These are phyloP conservation scores for Pseudocheirus occidentalis DNA, from an alignment of 2,797 vertebrate genomes.

Conservation along the genomic window DNA sequence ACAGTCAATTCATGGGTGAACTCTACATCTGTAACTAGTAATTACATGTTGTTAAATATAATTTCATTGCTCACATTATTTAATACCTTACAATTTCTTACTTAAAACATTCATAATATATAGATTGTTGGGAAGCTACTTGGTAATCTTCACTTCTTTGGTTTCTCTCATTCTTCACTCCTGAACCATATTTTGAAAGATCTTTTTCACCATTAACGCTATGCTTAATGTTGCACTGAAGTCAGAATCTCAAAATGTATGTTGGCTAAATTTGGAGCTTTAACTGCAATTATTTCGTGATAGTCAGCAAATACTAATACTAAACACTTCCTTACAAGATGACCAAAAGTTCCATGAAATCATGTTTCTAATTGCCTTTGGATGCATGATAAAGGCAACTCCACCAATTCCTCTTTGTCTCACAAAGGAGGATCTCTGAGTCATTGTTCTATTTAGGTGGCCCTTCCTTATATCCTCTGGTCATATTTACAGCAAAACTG, in stretches of 20 bases:
- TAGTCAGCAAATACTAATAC: not conserved
- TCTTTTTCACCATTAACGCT: not conserved
- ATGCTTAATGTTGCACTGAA: not conserved
- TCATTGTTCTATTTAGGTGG: not conserved
- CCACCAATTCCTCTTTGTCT: not conserved
- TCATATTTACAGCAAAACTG: not conserved
- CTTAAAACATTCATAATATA: not conserved
- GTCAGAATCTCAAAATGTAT: not conserved
- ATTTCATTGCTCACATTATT: not conserved
- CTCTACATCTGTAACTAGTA: not conserved
- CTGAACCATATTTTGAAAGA: not conserved
- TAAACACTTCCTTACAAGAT: not conserved
- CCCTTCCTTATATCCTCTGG: not conserved
- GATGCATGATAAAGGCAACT: not conserved
- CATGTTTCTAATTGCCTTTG: not conserved
- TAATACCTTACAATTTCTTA: not conserved
- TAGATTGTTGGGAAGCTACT: not conserved
- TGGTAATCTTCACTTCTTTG: not conserved
- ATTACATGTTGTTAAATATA: not conserved
- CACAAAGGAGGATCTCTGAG: not conserved
- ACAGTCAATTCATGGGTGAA: not conserved
- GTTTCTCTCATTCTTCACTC: not conserved
- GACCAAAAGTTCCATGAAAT: not conserved
- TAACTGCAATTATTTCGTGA: not conserved
- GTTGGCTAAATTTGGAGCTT: not conserved